phyloP scores from a whole-genome alignment of 1,140 invertebrate species.

The Diprion similis region DNA sequence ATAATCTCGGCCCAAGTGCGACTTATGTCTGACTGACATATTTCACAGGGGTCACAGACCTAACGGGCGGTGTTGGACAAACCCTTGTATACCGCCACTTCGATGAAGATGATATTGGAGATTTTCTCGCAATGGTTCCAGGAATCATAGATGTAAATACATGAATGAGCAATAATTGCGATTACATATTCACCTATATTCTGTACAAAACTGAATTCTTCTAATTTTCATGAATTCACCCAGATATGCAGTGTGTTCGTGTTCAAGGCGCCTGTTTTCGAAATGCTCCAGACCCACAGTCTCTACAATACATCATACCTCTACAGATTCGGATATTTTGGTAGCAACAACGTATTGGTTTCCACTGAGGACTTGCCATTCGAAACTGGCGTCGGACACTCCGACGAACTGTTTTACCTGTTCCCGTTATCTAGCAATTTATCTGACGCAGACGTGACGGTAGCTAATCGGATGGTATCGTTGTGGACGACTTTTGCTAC shows the following conservation, averaged over 20 bases:
- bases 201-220: not conserved
- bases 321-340: slow-evolving; percentile 5
- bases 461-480: not conserved
- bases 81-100: not conserved
- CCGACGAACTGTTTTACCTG: not conserved
- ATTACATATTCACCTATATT: not conserved
- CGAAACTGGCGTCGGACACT: not conserved
- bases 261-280: not conserved
- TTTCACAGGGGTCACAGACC: not conserved
- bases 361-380: not conserved
- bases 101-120: not conserved
- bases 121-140: not conserved
- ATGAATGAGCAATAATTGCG: not conserved
- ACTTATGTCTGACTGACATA: no score
- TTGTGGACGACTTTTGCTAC: not conserved
- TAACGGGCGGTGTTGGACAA: not conserved
- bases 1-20: no score
- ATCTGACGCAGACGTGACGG: not conserved
- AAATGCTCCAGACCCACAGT: not conserved
- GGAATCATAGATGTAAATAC: not conserved
- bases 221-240: not conserved
- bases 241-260: not conserved
- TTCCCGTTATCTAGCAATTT: not conserved
- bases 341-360: not conserved
- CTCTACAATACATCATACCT: not conserved